Evolutionary conservation across 2,113 vertebrate genomes (phyloP), one percentile per base, ranked within the genome.

Genomic region (Catharus bicknelli): DNA sequence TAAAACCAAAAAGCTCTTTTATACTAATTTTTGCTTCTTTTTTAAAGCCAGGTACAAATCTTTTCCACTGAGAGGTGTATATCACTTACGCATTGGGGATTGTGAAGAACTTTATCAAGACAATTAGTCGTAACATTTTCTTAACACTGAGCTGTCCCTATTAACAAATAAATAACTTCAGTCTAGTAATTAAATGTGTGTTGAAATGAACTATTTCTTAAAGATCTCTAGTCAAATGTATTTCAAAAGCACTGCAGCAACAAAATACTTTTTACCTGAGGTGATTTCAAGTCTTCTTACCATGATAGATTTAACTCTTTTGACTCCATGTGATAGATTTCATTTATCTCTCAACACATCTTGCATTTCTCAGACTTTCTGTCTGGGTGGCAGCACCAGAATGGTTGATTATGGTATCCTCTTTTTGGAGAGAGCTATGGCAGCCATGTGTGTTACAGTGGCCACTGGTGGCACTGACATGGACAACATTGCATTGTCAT

Each of bases 1-100:
- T 72, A 45, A 79, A 78, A 77, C 1, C 18, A 50, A 70, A 67
- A 68, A 50, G 6, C 15, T 43, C 16, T 61, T 38, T 10, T 38
- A 4, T 77, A 69, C 42, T 93, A 74, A 90, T 69, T 86, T 34
- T 64, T 90, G 34, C 54, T 79, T 84, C n/a, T 87, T 72, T 91
- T 91, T 86, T 78, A 68, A 93, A 95, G 72, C 59, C 73, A 95
- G 91, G 61, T 93, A 59, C 62, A 62, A 48, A 34, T 94, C 30
- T 93, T 90, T 93, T 50, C 83, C 30, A 74, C 54, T 82, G 86
- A 90, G 95, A 95, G n/a, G 18, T 79, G 22, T 83, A 1, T 69
- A 32, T 88, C 75, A 45, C 47, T 87, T 75, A 32, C 19, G 10
- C 50, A 40, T n/a, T 80, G 47, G 14, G 73, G 63, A 62, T 50